Conservation (phyloP, 2,797 vertebrate species). For the Artibeus lituratus region DNA sequence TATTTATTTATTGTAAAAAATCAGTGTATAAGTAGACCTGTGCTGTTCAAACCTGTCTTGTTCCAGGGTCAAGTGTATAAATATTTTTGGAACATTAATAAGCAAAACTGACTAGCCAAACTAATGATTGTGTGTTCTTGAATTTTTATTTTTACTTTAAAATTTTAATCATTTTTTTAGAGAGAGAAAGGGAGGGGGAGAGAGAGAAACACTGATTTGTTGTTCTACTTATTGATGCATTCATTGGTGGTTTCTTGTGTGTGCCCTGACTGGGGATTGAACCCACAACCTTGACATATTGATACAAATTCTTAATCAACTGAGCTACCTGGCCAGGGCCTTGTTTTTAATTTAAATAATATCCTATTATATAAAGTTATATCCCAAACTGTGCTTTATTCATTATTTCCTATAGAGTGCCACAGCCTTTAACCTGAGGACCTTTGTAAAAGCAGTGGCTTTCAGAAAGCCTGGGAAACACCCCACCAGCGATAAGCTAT, state of each 20-base stretch:
- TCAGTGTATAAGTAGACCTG: not conserved
- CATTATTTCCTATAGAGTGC: not conserved
- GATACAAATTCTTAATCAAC: no score
- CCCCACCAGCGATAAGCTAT: not conserved
- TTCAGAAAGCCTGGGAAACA: not conserved
- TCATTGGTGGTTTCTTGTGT: no score
- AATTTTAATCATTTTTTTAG: no score
- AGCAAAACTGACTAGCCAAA: not conserved
- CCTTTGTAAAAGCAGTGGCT: not conserved
- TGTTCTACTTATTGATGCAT: no score
- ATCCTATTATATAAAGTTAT: not conserved
- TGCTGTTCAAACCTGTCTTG: not conserved
- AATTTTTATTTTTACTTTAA: no score
- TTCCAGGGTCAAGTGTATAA: not conserved
- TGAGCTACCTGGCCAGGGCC: no score
- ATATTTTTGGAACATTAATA: slow-evolving; percentile 17
- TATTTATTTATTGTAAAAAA: not conserved
- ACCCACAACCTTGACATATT: no score
- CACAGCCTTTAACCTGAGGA: not conserved
- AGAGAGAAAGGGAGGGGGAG: no score
- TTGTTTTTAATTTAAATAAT: not conserved
- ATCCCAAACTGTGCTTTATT: not conserved
- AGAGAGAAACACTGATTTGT: no score
- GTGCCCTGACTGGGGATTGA: no score
- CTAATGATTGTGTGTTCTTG: not conserved